Percentiles rank a stretch among this genome's conserved stretches.
Conservation (phyloP, 2,888 invertebrate genomes). For the Meliscaeva auricollis region DNA sequence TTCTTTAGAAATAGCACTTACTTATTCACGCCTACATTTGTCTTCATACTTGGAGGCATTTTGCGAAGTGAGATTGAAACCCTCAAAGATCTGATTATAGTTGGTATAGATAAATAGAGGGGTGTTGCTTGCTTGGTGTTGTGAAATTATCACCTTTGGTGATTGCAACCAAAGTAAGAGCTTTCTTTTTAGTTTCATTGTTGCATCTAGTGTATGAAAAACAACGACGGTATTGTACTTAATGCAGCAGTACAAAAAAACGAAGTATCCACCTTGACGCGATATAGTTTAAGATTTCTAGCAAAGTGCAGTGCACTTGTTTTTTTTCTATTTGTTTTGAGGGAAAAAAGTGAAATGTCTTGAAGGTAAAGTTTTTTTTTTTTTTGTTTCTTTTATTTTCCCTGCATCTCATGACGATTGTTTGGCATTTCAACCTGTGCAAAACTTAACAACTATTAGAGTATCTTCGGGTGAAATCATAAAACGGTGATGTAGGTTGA, state of each 20-base stretch:
- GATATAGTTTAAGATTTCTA: constrained; percentile 35
- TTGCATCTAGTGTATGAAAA: background rate
- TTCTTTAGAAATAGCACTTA: constrained; percentile 8
- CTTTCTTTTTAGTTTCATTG: constrained; percentile 63
- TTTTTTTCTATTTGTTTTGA: background rate
- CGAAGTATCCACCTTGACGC: constrained; percentile 11
- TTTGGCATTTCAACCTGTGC: constrained; percentile 42
- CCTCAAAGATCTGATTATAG: constrained; percentile 45
- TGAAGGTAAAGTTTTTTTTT: constrained; percentile 42
- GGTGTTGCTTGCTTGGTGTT: constrained; percentile 56
- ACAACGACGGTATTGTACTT: constrained; percentile 36
- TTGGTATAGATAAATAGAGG: constrained; percentile 38
- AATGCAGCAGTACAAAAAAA: background rate
- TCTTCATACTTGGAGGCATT: background rate
- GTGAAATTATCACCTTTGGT: constrained; percentile 67
- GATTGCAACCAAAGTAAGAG: constrained; percentile 26
- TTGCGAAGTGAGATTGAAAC: constrained; percentile 21
- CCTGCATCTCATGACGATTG: constrained; percentile 5
- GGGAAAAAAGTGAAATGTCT: constrained; percentile 64
- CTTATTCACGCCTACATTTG: constrained; percentile 34
- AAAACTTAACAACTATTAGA: constrained; percentile 8
- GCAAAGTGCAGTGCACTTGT: constrained; percentile 28
- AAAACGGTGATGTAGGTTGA: constrained; percentile 61
- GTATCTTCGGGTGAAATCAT: constrained; percentile 62
- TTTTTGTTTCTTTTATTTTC: constrained; percentile 25